Base-by-base conservation (phyloP, 30 jellyfish, hydroid and myxozoan species). In the Pelagia noctiluca region DNA sequence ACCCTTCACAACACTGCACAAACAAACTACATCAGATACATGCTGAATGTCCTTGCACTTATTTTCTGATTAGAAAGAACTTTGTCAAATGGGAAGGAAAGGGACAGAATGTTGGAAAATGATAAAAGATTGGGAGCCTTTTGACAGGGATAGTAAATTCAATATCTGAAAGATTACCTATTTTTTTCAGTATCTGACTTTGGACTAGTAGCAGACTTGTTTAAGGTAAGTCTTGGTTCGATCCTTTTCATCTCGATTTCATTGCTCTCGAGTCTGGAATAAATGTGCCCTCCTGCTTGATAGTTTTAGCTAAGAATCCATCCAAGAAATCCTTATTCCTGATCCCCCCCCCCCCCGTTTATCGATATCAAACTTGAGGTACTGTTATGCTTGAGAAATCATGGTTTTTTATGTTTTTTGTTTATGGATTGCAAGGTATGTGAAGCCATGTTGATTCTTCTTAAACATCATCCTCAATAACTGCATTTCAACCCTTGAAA, bases 191-290 rank as follows among this genome's bases (percentile, higher is more conserved):
- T 91, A 0, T 66, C 98, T 23, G 98, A 91, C 46, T 71, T 61
- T 49, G 98, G 98, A 19, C 86, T 91, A 16, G 98, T 91, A 1
- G 98, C 98, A 1, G 98, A 91, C 72, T 84, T 91, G 0, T 91
- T 91, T 73, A 91, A 91, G 97, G 97, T 88, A 37, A 47, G 82
- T 60, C 47, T 3, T 2, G 34, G 2, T n/a, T 48, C 22, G 22
- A 16, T 1, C 21, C 35, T 35, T 7, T 1, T 33, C 29, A 28
- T 71, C 25, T n/a, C n/a, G n/a, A n/a, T n/a, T n/a, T n/a, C n/a
- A n/a, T n/a, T n/a, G n/a, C n/a, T n/a, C n/a, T n/a, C n/a, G n/a
- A n/a, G n/a, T n/a, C n/a, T n/a, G n/a, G n/a, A n/a, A n/a, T n/a
- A n/a, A n/a, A n/a, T n/a, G n/a, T n/a, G n/a, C n/a, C n/a, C 16